Evolutionary conservation across 2,797 vertebrate species (phyloP).

Genomic region (Anisognathus igniventris): DNA sequence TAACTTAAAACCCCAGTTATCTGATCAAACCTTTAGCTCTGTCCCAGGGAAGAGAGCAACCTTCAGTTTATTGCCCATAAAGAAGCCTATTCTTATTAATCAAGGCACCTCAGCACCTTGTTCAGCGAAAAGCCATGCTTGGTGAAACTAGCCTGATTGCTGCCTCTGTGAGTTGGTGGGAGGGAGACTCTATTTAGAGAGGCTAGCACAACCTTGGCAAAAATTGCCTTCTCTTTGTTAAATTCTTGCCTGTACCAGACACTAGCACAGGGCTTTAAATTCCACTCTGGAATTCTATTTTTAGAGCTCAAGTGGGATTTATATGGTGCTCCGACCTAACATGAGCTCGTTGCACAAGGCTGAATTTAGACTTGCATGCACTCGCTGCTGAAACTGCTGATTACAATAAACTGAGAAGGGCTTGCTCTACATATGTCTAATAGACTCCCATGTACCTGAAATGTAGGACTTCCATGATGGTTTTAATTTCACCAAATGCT

Average conservation of each 20-base stretch:
- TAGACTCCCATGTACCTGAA: background rate
- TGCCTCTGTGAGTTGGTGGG: background rate
- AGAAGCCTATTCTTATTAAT: background rate
- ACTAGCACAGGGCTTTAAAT: background rate
- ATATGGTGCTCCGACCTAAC: background rate
- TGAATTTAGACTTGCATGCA: slow-evolving; percentile 19
- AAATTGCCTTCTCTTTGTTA: background rate
- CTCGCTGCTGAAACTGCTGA: background rate
- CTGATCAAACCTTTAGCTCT: slow-evolving; percentile 1
- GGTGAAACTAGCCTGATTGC: background rate
- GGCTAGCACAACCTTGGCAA: background rate
- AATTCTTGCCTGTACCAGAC: background rate
- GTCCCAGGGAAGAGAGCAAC: slow-evolving; percentile 17
- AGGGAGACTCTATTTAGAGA: background rate
- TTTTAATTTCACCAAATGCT: background rate
- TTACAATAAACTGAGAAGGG: background rate
- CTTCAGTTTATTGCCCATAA: background rate
- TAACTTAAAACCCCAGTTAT: slow-evolving; percentile 21
- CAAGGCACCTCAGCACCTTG: background rate
- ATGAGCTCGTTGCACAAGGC: background rate
- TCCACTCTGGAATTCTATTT: slow-evolving; percentile 19
- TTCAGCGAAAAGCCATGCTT: background rate
- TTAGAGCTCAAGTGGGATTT: slow-evolving; percentile 38
- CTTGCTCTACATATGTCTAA: background rate
- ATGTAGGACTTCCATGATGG: background rate